Evolutionary conservation across 2,797 vertebrate species (phyloP), one percentile per base, ranked within the genome.

Genomic region (Syncerus caffer): DNA sequence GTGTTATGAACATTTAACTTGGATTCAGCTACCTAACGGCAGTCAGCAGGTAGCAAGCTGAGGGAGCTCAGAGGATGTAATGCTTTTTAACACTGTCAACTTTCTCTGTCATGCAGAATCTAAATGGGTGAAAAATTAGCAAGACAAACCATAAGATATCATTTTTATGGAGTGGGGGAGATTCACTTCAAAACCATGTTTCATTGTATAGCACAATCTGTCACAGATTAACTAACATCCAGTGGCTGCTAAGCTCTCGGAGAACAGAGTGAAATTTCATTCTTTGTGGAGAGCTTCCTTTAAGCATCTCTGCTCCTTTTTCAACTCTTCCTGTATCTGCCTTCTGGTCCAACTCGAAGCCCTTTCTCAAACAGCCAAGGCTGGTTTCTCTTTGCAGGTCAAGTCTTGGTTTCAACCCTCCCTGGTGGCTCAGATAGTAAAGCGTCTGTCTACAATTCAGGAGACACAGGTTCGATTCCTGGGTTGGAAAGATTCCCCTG

Each of bases 61-160:
- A 64, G 57, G 60, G 89, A 67, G 15, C 62, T 92, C 80, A 67
- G 93, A 93, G 78, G 95, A 90, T 42, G 31, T 90, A 92, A 64
- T 93, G 60, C 51, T 93, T 80, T 89, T 97, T 97, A 96, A 88
- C 90, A 79, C 23, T 82, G 97, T 97, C 96, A 97, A 42, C 90
- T 94, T 92, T 91, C 67, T 87, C 57, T 90, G 86, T 94, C 57
- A 95, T 64, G 25, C 76, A 90, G 74, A 95, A 50, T 94, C 90
- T 96, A 97, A 97, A 76, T 86, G 84, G 86, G 51, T 96, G 92
- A 96, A 96, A 96, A 93, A 96, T 95, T 80, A 97, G 47, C 53
- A 90, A 91, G 71, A 87, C 1, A 21, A 89, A 51, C 92, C 90
- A 85, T 93, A 93, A 90, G 89, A 89, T 80, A 80, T 78, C 78